Percentiles rank a stretch among this genome's conserved stretches.
Evolutionary conservation across 1,140 invertebrate genomes (phyloP).

Genomic region (Penaeus chinensis): DNA sequence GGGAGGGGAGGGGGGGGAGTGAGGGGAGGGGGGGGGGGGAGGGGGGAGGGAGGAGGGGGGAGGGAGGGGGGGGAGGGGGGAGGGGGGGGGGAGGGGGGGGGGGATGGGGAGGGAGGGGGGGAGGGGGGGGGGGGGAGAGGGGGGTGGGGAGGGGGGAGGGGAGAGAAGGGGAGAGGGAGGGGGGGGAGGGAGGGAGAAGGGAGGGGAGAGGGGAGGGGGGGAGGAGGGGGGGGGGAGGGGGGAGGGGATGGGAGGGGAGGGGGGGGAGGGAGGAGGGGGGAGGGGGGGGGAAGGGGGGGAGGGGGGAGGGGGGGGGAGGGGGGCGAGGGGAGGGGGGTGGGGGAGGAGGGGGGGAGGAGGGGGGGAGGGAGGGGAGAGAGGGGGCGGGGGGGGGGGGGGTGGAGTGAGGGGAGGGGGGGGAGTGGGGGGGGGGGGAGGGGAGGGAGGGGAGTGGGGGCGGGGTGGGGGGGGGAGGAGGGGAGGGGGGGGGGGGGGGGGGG

Average conservation of each 20-base stretch:
- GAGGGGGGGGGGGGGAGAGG: too few species aligned
- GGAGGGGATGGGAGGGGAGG: neutral
- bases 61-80: neutral
- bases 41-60: too few species aligned
- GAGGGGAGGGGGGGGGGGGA: neutral
- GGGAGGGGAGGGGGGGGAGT: neutral
- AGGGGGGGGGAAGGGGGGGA: too few species aligned
- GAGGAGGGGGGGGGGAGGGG: neutral
- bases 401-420: too few species aligned
- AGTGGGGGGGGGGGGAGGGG: neutral
- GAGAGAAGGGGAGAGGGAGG: neutral
- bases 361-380: neutral
- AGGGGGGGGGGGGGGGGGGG: neutral
- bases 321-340: neutral
- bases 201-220: too few species aligned
- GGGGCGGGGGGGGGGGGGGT: neutral
- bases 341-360: neutral
- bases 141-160: neutral
- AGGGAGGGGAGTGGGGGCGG: too few species aligned
- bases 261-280: neutral
- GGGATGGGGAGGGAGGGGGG: neutral
- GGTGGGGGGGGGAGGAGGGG: neutral
- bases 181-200: neutral
- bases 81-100: neutral
- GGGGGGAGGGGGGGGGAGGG: neutral